phyloP scores from a whole-genome alignment of 2,113 vertebrate species.

The Capricornis sumatraensis region DNA sequence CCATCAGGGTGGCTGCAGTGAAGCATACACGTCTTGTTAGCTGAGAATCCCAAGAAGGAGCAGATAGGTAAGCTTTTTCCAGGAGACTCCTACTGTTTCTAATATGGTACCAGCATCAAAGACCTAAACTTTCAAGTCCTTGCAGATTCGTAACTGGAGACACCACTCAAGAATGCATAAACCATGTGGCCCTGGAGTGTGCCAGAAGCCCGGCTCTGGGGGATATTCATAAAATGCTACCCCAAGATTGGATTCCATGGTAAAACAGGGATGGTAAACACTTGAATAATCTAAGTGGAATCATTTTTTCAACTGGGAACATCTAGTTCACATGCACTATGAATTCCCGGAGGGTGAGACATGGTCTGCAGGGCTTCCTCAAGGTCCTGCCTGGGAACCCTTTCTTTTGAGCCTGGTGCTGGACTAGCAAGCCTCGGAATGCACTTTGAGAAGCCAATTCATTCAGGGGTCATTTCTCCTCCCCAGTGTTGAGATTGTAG shows the following conservation, averaged over 20 bases:
- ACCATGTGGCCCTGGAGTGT: background rate
- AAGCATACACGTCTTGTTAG: background rate
- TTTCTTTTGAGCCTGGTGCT: background rate
- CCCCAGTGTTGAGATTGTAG: background rate
- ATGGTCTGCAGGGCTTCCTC: background rate
- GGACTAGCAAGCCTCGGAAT: background rate
- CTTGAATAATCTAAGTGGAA: background rate
- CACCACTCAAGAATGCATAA: background rate
- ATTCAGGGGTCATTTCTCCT: background rate
- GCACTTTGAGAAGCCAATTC: background rate
- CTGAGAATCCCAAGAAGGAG: background rate
- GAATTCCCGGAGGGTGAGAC: background rate
- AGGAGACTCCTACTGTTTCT: conserved; percentile 39
- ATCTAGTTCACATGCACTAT: background rate
- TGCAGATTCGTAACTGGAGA: background rate
- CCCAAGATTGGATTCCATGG: background rate
- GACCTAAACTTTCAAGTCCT: background rate
- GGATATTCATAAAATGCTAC: background rate
- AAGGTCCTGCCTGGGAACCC: background rate
- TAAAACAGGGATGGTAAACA: background rate
- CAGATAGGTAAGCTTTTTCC: background rate
- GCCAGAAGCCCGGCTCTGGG: background rate
- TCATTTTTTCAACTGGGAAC: background rate
- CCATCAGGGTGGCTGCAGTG: background rate
- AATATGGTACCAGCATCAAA: background rate